phyloP scores from a whole-genome alignment of 1,140 invertebrate species.

The Temnothorax longispinosus region DNA sequence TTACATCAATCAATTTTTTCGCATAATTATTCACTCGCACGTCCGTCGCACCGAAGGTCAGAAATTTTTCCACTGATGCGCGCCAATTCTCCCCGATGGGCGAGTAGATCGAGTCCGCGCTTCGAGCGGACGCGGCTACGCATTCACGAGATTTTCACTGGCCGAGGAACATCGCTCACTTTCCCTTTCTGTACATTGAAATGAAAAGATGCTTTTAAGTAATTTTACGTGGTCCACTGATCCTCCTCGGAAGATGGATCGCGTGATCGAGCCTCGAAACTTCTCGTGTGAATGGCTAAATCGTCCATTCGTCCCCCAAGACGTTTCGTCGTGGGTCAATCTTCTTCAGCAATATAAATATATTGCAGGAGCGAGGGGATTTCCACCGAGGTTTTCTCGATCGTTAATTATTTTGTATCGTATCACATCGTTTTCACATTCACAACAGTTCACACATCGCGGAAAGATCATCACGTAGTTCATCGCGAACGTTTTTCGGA shows the following conservation, averaged over 20 bases:
- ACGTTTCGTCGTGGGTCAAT: neutral
- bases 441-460: neutral
- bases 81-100: neutral
- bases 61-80: neutral
- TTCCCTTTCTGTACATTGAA: neutral
- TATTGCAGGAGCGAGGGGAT: neutral
- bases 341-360: neutral
- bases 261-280: neutral
- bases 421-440: neutral
- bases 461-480: neutral
- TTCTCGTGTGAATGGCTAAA: neutral
- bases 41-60: neutral
- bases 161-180: neutral
- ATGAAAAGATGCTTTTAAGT: neutral
- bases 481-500: neutral
- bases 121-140: conserved; percentile 21
- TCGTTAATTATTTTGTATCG: neutral
- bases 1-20: conserved; percentile 3
- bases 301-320: neutral
- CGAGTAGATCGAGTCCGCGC: conserved; percentile 40
- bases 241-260: neutral
- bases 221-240: neutral
- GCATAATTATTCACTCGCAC: conserved; percentile 15
- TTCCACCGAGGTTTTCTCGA: neutral
- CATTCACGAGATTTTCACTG: neutral